phyloP scores from a whole-genome alignment of 2,888 invertebrate genomes.

The Elysia crispata region DNA sequence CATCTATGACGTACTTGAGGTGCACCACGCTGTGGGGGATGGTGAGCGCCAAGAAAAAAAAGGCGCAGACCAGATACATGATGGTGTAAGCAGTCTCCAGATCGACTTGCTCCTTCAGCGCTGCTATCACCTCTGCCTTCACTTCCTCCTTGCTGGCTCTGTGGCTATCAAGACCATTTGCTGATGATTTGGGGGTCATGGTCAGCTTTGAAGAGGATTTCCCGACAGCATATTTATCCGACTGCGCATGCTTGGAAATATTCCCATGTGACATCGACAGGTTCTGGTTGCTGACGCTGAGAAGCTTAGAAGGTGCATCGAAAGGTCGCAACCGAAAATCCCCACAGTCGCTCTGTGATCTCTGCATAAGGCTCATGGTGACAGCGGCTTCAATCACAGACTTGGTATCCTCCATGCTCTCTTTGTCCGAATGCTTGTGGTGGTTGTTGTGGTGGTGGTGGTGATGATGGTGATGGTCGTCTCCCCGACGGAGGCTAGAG shows the following conservation, averaged over 20 bases:
- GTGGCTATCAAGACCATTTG: too few species aligned
- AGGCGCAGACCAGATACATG: constrained; percentile 29
- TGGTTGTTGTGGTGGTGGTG: constrained; percentile 29
- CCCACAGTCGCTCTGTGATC: neutral
- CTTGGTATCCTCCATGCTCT: neutral
- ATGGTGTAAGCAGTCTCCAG: constrained; percentile 9
- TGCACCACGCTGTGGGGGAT: constrained; percentile 18
- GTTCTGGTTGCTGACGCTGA: too few species aligned
- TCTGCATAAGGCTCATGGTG: neutral
- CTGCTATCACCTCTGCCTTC: neutral
- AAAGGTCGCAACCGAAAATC: constrained; percentile 11
- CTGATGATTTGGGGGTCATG: too few species aligned
- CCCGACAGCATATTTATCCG: neutral
- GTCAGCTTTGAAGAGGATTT: too few species aligned
- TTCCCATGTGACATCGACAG: too few species aligned
- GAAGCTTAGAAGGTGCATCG: neutral
- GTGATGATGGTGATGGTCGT: constrained; percentile 3
- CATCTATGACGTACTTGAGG: constrained; percentile 21
- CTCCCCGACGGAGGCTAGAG: neutral
- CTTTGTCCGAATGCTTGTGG: neutral
- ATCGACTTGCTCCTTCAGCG: constrained; percentile 22
- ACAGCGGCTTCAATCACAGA: neutral
- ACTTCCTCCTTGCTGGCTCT: neutral
- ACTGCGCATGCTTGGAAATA: neutral
- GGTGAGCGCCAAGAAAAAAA: constrained; percentile 2